These are phyloP conservation scores for Aspidiotus rigidus DNA, from an alignment of 2,888 invertebrate genomes.

Conservation along the genomic window DNA sequence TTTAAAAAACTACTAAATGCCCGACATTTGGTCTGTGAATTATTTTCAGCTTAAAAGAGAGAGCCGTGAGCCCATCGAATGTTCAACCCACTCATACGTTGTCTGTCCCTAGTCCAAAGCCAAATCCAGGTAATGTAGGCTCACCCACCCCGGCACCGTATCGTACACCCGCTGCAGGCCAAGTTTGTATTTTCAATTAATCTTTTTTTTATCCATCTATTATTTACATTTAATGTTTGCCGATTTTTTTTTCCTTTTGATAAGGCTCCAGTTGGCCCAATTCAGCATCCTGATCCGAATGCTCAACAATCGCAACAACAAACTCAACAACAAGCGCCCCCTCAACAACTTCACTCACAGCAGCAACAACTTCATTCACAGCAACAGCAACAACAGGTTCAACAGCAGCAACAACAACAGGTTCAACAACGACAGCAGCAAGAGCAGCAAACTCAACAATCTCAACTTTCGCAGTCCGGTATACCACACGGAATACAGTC, in stretches of 20 bases:
- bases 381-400: slow-evolving; percentile 33
- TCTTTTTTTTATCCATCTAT: not conserved
- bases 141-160: slow-evolving; percentile 34
- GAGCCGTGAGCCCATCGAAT: slow-evolving; percentile 56
- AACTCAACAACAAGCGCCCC: slow-evolving; percentile 8
- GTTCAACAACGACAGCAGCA: slow-evolving; percentile 41
- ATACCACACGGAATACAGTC: slow-evolving; percentile 41
- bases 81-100: slow-evolving; percentile 43
- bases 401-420: slow-evolving; percentile 36
- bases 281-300: slow-evolving; percentile 22
- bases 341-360: slow-evolving; percentile 26
- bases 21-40: too few species aligned
- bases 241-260: not conserved
- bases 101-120: slow-evolving; percentile 49
- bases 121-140: slow-evolving; percentile 45
- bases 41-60: slow-evolving; percentile 51
- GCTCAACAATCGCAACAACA: slow-evolving; percentile 25
- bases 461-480: slow-evolving; percentile 40
- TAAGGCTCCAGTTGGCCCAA: not conserved
- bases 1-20: too few species aligned
- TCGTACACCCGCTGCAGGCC: not conserved
- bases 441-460: slow-evolving; percentile 41
- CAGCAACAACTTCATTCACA: slow-evolving; percentile 19
- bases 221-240: not conserved
- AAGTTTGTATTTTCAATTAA: not conserved